Base-by-base conservation (phyloP, 1,140 invertebrate species). In the Euura lappo region DNA sequence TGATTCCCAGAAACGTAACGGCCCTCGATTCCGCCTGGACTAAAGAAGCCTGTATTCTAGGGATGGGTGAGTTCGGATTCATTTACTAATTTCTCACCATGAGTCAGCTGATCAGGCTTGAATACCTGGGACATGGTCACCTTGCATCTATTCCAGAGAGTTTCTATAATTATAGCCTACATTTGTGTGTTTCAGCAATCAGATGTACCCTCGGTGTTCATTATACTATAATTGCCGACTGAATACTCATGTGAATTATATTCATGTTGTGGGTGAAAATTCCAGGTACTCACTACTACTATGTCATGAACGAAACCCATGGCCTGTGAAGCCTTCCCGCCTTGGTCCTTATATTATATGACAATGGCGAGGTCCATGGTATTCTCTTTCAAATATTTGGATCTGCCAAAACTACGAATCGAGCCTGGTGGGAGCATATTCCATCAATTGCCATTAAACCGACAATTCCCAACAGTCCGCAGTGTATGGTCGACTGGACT, bases 1-100 rank as follows among this genome's bases (percentile, higher is more conserved):
- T 80, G 44, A 84, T 88, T 4, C 85, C 86, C 0, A 82, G 79
- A 71, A 80, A 80, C 2, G 86, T 87, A 70, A 78, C 77, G 0
- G 80, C 80, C 65, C 82, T 79, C 11, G 68, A 75, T 65, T 86
- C 86, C 0, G 72, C 81, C 0, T 88, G 82, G 73, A 86, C 85
- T 73, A 87, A 86, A 75, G 84, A 87, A 73, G 86, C 86, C 74
- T 88, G 86, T 73, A 80, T 87, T 13, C 86, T 85, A 13, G 86
- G 86, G 68, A 87, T 87, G 85, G 86, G 86, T 88, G 77, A 75
- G n/a, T n/a, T n/a, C n/a, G n/a, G n/a, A n/a, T n/a, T n/a, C n/a
- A n/a, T n/a, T n/a, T n/a, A n/a, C n/a, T n/a, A n/a, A n/a, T n/a
- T n/a, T n/a, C n/a, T n/a, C n/a, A n/a, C n/a, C n/a, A n/a, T n/a